Base-by-base conservation (phyloP, 2,113 vertebrate species). In the Nothoprocta perdicaria region DNA sequence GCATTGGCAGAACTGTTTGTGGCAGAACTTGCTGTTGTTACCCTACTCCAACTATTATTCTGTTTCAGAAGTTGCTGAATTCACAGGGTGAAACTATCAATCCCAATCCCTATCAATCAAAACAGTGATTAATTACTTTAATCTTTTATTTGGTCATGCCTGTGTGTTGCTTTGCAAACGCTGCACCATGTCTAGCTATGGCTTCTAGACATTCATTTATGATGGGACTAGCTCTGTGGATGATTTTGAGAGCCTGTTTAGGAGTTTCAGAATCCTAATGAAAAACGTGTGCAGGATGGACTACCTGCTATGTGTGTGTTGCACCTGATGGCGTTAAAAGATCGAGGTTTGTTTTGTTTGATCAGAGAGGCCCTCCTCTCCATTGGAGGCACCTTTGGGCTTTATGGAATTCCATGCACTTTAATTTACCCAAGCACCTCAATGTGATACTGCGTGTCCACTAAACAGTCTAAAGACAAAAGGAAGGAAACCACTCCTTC, bases 1-100 rank as follows among this genome's bases (percentile, higher is more conserved):
- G 7, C 52, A 40, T 23, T 61, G 40, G 23, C 65, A 33, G 4
- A 18, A n/a, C 27, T 26, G 5, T 24, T 67, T 46, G 31, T 29
- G 82, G 43, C 23, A 88, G 35, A 48, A 48, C 38, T 52, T 65
- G 7, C 33, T 60, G 45, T 58, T 0, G 0, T 24, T 58, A n/a
- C 0, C 10, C 12, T 8, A 18, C 27, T 55, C 14, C 13, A 62
- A 4, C 1, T n/a, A 35, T 35, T 0, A 46, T 19, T 82, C 81
- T 40, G 6, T 62, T 91, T 85, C 53, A 52, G 33, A 76, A 68
- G 29, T 46, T 89, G 80, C 62, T 73, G 16, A 43, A 45, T 0
- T 0, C 33, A 9, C 10, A 48, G 3, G 8, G 14, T 40, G 11
- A 35, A 88, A 88, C 2, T 23, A 48, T 46, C 62, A 66, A n/a